A percentile compares a stretch with the other conserved stretches of the same genome.
Evolutionary conservation across 2,113 vertebrate genomes (phyloP).

Genomic region (Notechis scutatus): DNA sequence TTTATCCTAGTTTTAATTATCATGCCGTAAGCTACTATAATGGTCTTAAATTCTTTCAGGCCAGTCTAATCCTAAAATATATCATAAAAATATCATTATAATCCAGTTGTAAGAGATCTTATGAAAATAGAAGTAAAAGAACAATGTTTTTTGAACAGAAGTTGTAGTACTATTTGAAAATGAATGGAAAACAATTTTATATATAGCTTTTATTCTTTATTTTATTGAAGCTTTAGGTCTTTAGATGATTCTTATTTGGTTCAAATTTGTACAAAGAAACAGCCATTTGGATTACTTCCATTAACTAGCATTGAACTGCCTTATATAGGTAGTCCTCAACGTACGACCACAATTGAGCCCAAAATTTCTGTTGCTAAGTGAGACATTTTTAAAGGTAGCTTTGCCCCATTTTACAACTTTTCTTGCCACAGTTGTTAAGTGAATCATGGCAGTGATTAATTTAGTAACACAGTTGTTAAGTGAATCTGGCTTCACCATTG

Average conservation of each 20-base stretch:
- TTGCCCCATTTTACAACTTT: background rate
- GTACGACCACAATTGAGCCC: background rate
- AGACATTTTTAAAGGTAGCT: background rate
- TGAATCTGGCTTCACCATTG: background rate
- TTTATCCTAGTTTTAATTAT: constrained; percentile 57
- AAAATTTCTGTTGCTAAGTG: background rate
- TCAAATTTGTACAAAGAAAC: constrained; percentile 15
- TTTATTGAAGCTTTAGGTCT: constrained; percentile 33
- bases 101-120: constrained; percentile 56
- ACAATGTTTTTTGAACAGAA: constrained; percentile 45
- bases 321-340: background rate
- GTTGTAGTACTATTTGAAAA: constrained; percentile 44
- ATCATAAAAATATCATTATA: background rate
- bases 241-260: constrained; percentile 13
- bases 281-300: constrained; percentile 9
- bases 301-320: constrained; percentile 11
- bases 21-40: constrained; percentile 54
- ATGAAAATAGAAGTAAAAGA: constrained; percentile 60
- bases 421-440: background rate
- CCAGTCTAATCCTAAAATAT: constrained; percentile 19
- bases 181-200: constrained; percentile 42
- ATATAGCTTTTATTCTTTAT: background rate
- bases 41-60: constrained; percentile 44
- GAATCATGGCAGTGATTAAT: background rate
- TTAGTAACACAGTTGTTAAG: background rate